These are phyloP conservation scores for Ceratina japonica DNA, from an alignment of 1,140 invertebrate genomes.

Conservation along the genomic window DNA sequence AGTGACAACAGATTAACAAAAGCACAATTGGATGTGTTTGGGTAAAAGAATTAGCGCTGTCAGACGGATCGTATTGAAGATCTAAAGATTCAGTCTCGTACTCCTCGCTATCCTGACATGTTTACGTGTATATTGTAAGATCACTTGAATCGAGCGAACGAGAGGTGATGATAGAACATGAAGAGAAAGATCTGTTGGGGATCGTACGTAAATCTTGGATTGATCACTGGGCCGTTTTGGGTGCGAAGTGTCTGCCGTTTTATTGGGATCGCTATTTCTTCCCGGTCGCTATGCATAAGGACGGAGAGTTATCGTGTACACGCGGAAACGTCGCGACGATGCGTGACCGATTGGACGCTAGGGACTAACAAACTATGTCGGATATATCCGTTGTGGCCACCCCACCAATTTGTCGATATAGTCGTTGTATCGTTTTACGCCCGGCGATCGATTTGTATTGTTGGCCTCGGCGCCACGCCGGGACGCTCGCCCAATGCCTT, in stretches of 20 bases:
- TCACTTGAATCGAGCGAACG: too few species aligned
- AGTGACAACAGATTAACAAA: too few species aligned
- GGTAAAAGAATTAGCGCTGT: too few species aligned
- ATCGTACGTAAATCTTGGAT: too few species aligned
- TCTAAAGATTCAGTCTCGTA: too few species aligned
- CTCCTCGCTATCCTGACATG: too few species aligned
- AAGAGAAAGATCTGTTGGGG: too few species aligned
- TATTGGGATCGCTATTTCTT: background rate
- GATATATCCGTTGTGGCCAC: conserved; percentile 52
- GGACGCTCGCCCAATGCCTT: background rate
- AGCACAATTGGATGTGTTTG: too few species aligned
- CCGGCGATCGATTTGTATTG: conserved; percentile 52
- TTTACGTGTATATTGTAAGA: background rate
- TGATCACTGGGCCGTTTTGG: too few species aligned
- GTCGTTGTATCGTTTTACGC: conserved; percentile 45
- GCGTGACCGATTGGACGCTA: conserved; percentile 67
- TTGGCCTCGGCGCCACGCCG: background rate
- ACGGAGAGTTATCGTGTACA: conserved; percentile 46
- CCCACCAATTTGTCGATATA: conserved; percentile 64
- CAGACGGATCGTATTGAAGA: too few species aligned
- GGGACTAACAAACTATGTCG: conserved; percentile 64
- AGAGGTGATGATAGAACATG: background rate
- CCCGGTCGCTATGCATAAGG: conserved; percentile 22
- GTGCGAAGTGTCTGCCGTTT: too few species aligned
- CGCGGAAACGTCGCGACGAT: conserved; percentile 54